Percentiles rank a stretch among this genome's conserved stretches.
Evolutionary conservation across 2,888 invertebrate species (phyloP).

Genomic region (Hydrotaea diabolus): DNA sequence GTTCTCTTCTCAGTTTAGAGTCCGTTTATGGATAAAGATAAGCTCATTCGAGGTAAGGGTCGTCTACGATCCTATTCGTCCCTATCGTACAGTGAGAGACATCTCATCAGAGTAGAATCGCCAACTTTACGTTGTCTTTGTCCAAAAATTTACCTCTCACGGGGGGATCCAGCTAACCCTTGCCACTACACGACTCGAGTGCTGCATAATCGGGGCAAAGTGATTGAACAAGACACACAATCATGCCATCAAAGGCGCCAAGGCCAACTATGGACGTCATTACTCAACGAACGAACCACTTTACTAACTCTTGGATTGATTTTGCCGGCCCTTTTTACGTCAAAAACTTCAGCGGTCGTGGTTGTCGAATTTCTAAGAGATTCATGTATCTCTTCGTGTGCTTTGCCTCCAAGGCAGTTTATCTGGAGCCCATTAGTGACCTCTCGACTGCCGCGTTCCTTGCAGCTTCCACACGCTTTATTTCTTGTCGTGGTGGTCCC

Average conservation of each 20-base stretch:
- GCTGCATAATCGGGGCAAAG: not conserved
- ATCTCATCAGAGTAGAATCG: not conserved
- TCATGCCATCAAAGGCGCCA: not conserved
- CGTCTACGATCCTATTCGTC: too few relatives aligned
- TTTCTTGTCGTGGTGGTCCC: constrained; percentile 8
- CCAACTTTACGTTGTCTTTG: not conserved
- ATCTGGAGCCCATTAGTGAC: too few relatives aligned
- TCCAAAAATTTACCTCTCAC: not conserved
- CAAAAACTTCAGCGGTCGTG: not conserved
- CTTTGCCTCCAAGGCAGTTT: too few relatives aligned
- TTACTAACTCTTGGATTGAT: not conserved
- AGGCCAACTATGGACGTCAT: not conserved
- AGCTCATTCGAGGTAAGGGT: too few relatives aligned
- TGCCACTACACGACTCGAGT: not conserved
- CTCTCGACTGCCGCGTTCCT: constrained; percentile 4
- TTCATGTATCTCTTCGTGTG: constrained; percentile 7
- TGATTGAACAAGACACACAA: too few relatives aligned
- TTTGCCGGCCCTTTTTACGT: constrained; percentile 28
- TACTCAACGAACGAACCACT: not conserved
- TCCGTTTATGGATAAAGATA: too few relatives aligned
- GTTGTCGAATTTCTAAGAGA: not conserved
- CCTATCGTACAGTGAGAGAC: not conserved
- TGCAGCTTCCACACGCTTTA: constrained; percentile 26
- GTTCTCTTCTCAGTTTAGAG: too few relatives aligned
- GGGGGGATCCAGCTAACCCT: not conserved